Base-by-base conservation (phyloP, 1,140 invertebrate species). In the Colletes latitarsis region DNA sequence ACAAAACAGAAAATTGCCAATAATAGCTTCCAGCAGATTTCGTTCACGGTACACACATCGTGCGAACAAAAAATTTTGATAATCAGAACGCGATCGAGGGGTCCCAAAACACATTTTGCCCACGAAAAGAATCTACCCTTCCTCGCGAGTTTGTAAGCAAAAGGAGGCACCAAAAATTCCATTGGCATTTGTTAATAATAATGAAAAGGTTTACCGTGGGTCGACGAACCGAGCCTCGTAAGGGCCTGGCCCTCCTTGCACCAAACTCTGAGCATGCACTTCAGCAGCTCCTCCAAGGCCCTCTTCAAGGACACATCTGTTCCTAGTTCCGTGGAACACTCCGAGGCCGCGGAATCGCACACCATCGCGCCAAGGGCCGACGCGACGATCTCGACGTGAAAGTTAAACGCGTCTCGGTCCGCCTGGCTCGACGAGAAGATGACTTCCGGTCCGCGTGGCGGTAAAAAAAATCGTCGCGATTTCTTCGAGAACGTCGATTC, bases 221-320 rank as follows among this genome's bases (percentile, higher is more conserved):
- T 84, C 5, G 88, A 72, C 17, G 85, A 87, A 39, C 91, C 91
- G 6, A 92, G 89, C 77, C 85, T 91, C 6, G 86, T 95, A 82
- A 96, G 94, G 21, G 96, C 96, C 90, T 96, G 94, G 84, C 95
- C 95, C 90, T 97, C 96, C 82, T 95, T 95, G 90, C 96, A 96
- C 96, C 96, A 97, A n/a, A 97, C 95, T 82, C 96, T 93, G 74
- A 97, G 94, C 96, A 97, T 97, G 82, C 96, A 94, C 91, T 96
- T 96, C 84, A 97, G 94, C 72, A 97, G 94, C 89, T 97, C 96
- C 90, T 97, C 96, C 83, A 97, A 94, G 87, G 95, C 95, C 62
- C 94, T 93, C 85, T 95, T 95, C 69, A 97, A 90, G 81, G 94
- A 95, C 62, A 94, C 94, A 71, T 92, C 90, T 58, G 91, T 90